A percentile compares a stretch with the other conserved stretches of the same genome.
Conservation (phyloP, 2,113 vertebrate species). For the western clawed frog (Xenopus tropicalis) region UCB_Xtro_10.0 CM004443.2:126472501-126473000, state of each 20-base stretch:
- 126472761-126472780: constrained; percentile 22
- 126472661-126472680: constrained; percentile 44
- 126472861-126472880: constrained; percentile 33
- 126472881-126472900: constrained; percentile 30
- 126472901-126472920: constrained; percentile 28
- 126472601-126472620: constrained; percentile 36
- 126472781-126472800: constrained; percentile 22
- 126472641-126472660: constrained; percentile 34
- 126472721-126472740: constrained; percentile 38
- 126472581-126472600: constrained; percentile 33
- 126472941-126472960: constrained; percentile 40
- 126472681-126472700: constrained; percentile 36
- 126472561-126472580: constrained; percentile 5
- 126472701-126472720: constrained; percentile 28
- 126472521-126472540: constrained; percentile 14
- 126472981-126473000: constrained; percentile 33
- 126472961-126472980: constrained; percentile 31
- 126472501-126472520: neutral
- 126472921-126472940: constrained; percentile 26
- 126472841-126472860: constrained; percentile 39
- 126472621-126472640: constrained; percentile 44
- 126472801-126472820: constrained; percentile 36
- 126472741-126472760: constrained; percentile 39
- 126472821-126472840: constrained; percentile 32
- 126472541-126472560: constrained; percentile 5